These are phyloP conservation scores for Xiphophorus birchmanni DNA, from an alignment of 2,797 vertebrate species.

Conservation along the genomic window DNA sequence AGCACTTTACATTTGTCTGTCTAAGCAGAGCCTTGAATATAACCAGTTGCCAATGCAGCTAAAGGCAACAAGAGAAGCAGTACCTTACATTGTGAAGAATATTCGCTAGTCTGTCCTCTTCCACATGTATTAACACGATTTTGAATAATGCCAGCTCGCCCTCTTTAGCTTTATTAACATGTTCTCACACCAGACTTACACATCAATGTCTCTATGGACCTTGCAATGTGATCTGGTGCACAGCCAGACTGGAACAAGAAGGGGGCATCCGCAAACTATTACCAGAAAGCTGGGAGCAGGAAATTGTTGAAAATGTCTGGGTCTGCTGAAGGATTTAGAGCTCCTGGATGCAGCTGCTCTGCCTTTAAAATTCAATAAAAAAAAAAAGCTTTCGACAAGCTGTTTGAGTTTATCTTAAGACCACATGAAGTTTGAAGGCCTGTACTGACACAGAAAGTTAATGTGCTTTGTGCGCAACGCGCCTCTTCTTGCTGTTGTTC, in stretches of 20 bases:
- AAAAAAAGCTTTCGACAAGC: neutral
- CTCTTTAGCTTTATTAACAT: neutral
- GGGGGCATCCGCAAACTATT: neutral
- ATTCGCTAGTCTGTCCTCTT: neutral
- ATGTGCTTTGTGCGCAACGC: neutral
- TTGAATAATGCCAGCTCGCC: neutral
- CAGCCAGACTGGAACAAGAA: neutral
- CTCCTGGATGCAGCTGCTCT: neutral
- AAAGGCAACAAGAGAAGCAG: neutral
- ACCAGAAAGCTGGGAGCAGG: neutral
- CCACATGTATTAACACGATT: neutral
- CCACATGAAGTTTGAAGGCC: neutral
- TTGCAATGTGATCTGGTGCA: neutral
- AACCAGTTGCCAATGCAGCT: constrained; percentile 1
- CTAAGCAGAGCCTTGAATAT: neutral
- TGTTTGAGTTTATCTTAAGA: constrained; percentile 1
- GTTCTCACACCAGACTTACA: neutral
- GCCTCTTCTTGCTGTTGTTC: neutral
- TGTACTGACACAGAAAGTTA: neutral
- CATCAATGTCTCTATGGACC: neutral
- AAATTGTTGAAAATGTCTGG: neutral
- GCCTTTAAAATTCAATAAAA: neutral
- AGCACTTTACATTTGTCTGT: constrained; percentile 7
- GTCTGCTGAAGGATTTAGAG: neutral
- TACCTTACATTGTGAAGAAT: neutral